phyloP scores from a whole-genome alignment of 2,113 vertebrate genomes.

The Myanophis thanlyinensis region DNA sequence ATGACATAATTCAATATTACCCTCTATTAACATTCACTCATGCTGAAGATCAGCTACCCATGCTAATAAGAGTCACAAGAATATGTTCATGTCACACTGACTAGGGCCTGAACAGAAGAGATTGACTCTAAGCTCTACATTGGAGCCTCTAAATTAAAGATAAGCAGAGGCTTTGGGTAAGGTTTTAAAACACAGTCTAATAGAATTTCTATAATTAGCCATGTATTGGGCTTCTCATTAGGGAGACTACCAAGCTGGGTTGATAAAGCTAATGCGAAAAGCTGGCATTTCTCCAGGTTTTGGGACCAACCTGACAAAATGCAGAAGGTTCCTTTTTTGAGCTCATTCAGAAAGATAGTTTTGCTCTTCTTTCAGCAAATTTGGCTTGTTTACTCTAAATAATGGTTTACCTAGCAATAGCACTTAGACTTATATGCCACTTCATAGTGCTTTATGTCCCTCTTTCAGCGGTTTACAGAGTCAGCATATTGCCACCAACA shows the following conservation, averaged over 20 bases:
- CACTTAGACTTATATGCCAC: no score
- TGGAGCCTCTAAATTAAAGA: neutral
- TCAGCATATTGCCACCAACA: no score
- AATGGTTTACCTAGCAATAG: neutral
- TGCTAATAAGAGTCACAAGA: neutral
- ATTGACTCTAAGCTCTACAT: neutral
- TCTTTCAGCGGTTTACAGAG: no score
- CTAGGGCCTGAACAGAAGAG: neutral
- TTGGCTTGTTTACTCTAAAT: neutral
- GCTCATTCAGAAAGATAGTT: neutral
- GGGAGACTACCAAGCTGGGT: neutral
- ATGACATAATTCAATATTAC: neutral
- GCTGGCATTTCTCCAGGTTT: neutral
- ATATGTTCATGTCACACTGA: neutral
- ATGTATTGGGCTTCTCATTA: neutral
- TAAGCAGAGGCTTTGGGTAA: neutral
- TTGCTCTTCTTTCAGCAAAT: neutral
- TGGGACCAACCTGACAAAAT: neutral
- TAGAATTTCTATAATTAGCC: neutral
- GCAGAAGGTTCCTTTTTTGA: neutral
- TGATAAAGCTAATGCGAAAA: neutral
- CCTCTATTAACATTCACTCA: neutral
- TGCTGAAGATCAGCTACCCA: neutral
- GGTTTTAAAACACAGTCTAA: neutral
- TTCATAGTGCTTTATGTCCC: no score